phyloP scores from a whole-genome alignment of 2,888 invertebrate genomes.

The Folsomia manolachei region DNA sequence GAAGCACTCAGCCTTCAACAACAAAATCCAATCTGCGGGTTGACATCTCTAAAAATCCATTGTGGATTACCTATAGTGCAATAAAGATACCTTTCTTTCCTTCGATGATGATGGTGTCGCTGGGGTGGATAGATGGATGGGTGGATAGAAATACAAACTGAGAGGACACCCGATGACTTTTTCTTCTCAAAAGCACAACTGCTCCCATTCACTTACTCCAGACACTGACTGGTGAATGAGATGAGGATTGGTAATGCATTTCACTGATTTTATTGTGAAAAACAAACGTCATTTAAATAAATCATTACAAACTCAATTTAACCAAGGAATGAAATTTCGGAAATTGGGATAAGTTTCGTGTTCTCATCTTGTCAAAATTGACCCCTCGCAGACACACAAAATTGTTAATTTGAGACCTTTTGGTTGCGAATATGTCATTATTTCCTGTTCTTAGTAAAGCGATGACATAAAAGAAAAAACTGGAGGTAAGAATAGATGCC shows the following conservation, averaged over 20 bases:
- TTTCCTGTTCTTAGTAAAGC: too few species aligned
- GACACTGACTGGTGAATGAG: too few species aligned
- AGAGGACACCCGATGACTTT: background rate
- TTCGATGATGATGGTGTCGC: background rate
- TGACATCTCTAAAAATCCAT: conserved; percentile 48
- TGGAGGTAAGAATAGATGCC: too few species aligned
- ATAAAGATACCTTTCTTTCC: conserved; percentile 8
- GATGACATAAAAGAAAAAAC: too few species aligned
- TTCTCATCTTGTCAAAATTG: too few species aligned
- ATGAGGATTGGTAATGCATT: background rate
- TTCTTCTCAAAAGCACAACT: background rate
- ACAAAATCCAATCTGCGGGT: conserved; percentile 51
- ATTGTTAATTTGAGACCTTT: too few species aligned
- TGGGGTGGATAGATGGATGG: background rate
- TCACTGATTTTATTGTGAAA: background rate
- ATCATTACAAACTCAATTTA: too few species aligned
- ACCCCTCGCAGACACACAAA: too few species aligned
- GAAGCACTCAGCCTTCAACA: conserved; percentile 40
- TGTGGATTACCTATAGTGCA: conserved; percentile 31
- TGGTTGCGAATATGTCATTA: too few species aligned
- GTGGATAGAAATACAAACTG: too few species aligned
- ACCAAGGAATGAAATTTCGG: too few species aligned
- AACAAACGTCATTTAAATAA: background rate
- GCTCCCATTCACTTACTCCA: background rate
- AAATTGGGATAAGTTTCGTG: too few species aligned